These are phyloP conservation scores for Brachyrhaphis roseni DNA, from an alignment of 2,797 vertebrate genomes.

Conservation along the genomic window DNA sequence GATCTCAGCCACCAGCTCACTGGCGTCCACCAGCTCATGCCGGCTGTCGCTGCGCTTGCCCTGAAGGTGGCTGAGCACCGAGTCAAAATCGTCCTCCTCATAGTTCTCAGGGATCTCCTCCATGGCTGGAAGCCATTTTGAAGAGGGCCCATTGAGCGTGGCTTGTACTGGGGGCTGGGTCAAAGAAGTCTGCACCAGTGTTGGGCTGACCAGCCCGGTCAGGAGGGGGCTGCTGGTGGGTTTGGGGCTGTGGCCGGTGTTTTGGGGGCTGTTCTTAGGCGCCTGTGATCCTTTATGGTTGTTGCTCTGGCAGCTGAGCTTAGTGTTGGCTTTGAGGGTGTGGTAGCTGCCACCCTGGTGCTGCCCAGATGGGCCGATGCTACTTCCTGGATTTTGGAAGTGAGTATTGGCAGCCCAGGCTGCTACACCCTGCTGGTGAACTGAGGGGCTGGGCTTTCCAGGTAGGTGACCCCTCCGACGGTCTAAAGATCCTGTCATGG, in stretches of 20 bases:
- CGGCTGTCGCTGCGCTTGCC: constrained; percentile 88
- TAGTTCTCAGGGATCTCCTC: constrained; percentile 99
- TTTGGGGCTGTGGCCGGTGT: constrained; percentile 55
- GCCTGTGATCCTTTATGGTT: constrained; percentile 58
- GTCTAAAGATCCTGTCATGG: constrained; percentile 85
- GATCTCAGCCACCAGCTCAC: constrained; percentile 97
- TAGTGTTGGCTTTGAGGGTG: constrained; percentile 76
- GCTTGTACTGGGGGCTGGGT: constrained; percentile 39
- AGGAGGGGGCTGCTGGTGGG: constrained; percentile 59
- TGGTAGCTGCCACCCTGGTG: constrained; percentile 76
- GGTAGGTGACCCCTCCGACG: constrained; percentile 88
- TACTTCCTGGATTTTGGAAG: constrained; percentile 92
- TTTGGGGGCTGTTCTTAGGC: constrained; percentile 71
- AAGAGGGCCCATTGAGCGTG: constrained; percentile 72
- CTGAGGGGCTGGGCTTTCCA: constrained; percentile 83
- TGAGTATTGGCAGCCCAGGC: constrained; percentile 97
- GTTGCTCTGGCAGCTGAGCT: constrained; percentile 68
- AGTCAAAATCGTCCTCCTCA: constrained; percentile 97
- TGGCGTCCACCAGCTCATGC: constrained; percentile 98
- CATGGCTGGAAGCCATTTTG: constrained; percentile 98
- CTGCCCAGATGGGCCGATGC: constrained; percentile 84
- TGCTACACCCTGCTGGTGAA: constrained; percentile 92
- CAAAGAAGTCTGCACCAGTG: constrained; percentile 53
- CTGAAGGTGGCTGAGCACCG: constrained; percentile 90
- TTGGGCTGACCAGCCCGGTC: constrained; percentile 63